These are phyloP conservation scores for Lamproptera curius DNA, from an alignment of 2,888 invertebrate species.

Conservation along the genomic window DNA sequence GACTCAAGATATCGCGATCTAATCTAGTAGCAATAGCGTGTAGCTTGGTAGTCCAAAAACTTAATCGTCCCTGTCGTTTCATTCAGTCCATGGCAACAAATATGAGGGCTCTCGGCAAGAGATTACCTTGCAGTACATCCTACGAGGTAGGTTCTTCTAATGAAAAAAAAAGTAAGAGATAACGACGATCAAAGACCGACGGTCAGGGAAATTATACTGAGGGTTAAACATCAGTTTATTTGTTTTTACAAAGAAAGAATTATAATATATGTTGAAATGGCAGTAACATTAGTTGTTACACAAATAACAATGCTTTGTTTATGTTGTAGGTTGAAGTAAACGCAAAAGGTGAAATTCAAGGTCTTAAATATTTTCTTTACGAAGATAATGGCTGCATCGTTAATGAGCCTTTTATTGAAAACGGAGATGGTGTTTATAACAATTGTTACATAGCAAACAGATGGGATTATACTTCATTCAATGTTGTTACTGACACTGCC, in stretches of 20 bases:
- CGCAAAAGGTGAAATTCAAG: constrained; percentile 81
- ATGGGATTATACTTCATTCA: constrained; percentile 36
- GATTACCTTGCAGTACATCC: constrained; percentile 63
- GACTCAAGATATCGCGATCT: constrained; percentile 83
- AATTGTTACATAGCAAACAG: constrained; percentile 79
- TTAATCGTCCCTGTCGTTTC: constrained; percentile 81
- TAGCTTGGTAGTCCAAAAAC: constrained; percentile 79
- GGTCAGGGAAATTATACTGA: too few relatives aligned
- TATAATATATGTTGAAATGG: too few relatives aligned
- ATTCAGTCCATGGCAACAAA: constrained; percentile 80
- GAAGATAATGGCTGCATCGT: constrained; percentile 73
- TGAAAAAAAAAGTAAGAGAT: too few relatives aligned
- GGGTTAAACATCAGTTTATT: too few relatives aligned
- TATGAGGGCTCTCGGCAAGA: constrained; percentile 78
- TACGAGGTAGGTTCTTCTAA: too few relatives aligned
- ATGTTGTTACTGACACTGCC: constrained; percentile 39
- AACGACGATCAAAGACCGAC: too few relatives aligned
- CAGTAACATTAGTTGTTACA: too few relatives aligned
- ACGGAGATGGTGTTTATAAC: constrained; percentile 49
- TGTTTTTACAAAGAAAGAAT: too few relatives aligned
- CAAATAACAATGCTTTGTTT: too few relatives aligned
- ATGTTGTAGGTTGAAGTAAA: constrained; percentile 78
- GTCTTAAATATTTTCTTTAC: constrained; percentile 75
- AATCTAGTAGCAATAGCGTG: constrained; percentile 78
- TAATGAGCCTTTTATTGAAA: constrained; percentile 69